Evolutionary conservation across 2,113 vertebrate species (phyloP).

Genomic region (Boulengeromyrus knoepffleri): DNA sequence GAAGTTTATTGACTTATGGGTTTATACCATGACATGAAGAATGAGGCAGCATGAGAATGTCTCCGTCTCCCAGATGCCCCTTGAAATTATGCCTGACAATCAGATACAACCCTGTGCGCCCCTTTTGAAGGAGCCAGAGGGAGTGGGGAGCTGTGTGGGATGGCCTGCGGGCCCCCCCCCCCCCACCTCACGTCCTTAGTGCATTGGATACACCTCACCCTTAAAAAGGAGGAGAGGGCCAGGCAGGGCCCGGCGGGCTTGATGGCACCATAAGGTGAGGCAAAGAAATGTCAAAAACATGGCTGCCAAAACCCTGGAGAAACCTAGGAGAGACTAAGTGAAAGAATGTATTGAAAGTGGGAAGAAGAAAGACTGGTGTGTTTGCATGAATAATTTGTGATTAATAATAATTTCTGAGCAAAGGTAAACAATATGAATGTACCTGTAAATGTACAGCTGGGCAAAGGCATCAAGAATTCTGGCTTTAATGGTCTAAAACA

Average conservation of each 20-base stretch:
- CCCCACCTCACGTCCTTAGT: conserved; percentile 33
- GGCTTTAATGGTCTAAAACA: not conserved
- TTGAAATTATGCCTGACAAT: not conserved
- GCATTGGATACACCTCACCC: conserved; percentile 70
- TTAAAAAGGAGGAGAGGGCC: conserved; percentile 66
- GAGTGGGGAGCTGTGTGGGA: conserved; percentile 58
- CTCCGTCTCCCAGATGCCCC: conserved; percentile 12
- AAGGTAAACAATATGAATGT: not conserved
- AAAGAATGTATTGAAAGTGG: conserved; percentile 21
- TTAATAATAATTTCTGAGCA: not conserved
- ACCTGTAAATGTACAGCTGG: not conserved
- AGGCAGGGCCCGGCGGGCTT: conserved; percentile 38
- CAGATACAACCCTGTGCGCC: not conserved
- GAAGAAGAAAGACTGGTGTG: conserved; percentile 21
- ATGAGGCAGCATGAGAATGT: conserved; percentile 34
- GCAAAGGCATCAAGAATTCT: not conserved
- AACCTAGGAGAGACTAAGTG: not conserved
- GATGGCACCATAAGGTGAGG: conserved; percentile 38
- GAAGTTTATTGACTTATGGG: conserved; percentile 50
- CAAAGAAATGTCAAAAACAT: conserved; percentile 69
- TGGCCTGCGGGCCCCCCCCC: conserved; percentile 52
- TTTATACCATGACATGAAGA: conserved; percentile 51
- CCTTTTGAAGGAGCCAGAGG: conserved; percentile 29
- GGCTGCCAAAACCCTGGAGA: conserved; percentile 21
- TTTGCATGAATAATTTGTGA: not conserved